Conservation (phyloP, 1,140 invertebrate species). For the Dryas iulia region DNA sequence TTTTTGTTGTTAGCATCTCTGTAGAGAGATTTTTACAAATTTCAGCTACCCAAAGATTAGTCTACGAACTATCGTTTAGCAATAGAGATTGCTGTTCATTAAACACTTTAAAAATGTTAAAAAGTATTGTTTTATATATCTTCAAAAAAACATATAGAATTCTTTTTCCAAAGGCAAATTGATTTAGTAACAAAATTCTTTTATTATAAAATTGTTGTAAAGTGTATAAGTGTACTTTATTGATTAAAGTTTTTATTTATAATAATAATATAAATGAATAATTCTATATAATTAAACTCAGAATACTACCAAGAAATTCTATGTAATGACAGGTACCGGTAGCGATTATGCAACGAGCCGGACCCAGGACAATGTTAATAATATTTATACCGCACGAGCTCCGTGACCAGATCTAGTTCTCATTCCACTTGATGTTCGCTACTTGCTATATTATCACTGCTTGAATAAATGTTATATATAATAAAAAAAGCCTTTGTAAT, state of each 20-base stretch:
- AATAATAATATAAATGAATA: constrained; percentile 47
- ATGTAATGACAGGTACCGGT: constrained; percentile 54
- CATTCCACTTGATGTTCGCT: constrained; percentile 43
- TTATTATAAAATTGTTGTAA: constrained; percentile 25
- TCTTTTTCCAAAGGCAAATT: background rate
- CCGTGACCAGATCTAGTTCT: constrained; percentile 58
- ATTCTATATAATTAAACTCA: constrained; percentile 46
- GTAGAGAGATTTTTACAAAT: too few species aligned
- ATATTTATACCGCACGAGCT: constrained; percentile 52
- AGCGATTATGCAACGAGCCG: constrained; percentile 70
- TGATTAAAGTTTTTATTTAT: constrained; percentile 40
- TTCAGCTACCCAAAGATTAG: too few species aligned
- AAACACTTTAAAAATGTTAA: too few species aligned
- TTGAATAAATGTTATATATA: constrained; percentile 20
- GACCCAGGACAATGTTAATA: constrained; percentile 67
- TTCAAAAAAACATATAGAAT: background rate
- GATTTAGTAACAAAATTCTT: background rate
- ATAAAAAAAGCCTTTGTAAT: background rate
- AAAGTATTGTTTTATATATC: too few species aligned
- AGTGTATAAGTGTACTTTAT: too few species aligned
- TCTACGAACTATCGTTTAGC: too few species aligned
- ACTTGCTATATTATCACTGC: constrained; percentile 15
- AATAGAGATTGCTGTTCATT: too few species aligned
- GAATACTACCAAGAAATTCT: constrained; percentile 46
- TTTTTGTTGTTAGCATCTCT: too few species aligned